Percentiles rank a stretch among this genome's conserved stretches.
Conservation (phyloP, 2,113 vertebrate genomes). For the Parus major region DNA sequence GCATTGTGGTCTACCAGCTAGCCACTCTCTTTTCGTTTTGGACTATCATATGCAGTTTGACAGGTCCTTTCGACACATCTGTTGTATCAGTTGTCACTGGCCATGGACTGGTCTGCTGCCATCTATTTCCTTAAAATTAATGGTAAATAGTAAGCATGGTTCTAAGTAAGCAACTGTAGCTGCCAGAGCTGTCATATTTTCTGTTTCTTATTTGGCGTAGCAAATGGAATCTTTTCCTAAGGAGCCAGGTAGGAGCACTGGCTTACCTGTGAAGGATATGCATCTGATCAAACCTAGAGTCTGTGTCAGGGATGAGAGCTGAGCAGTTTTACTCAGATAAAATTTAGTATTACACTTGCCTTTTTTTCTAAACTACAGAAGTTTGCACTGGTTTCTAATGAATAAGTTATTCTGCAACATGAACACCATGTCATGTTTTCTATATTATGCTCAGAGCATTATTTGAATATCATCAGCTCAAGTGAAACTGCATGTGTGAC, state of each 20-base stretch:
- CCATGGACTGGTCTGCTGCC: neutral
- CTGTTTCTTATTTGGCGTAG: neutral
- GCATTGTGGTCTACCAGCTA: neutral
- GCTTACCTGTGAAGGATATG: neutral
- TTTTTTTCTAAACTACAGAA: neutral
- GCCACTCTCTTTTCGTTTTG: neutral
- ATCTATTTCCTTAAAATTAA: neutral
- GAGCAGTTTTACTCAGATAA: neutral
- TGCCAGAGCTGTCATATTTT: neutral
- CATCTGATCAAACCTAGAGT: neutral
- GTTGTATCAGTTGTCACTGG: neutral
- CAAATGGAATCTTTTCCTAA: neutral
- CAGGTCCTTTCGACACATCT: neutral
- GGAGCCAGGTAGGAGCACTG: neutral
- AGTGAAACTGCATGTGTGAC: neutral
- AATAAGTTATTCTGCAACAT: neutral
- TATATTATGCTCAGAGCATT: neutral
- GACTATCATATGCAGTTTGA: neutral
- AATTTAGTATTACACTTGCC: neutral
- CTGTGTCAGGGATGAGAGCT: neutral
- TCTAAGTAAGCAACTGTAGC: neutral
- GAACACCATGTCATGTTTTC: neutral
- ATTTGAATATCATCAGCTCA: neutral
- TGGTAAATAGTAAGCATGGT: neutral
- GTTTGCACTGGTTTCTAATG: neutral